Base-by-base conservation (phyloP, 2,888 invertebrate species). In the Caenorhabditis sp. region DNA sequence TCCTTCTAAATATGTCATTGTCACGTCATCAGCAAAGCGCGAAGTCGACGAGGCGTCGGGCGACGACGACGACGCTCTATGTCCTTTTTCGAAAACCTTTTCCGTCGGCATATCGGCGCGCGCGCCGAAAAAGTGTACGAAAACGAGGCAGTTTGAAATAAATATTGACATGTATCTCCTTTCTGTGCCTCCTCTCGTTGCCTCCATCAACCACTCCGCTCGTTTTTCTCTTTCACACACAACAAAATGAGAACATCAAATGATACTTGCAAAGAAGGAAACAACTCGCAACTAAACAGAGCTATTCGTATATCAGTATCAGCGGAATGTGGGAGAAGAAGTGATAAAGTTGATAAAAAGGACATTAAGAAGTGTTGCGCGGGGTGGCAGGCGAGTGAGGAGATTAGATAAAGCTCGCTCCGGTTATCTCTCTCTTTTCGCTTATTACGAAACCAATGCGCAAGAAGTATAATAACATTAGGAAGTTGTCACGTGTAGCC, bases 81-180 rank as follows among this genome's bases (percentile, higher is more conserved):
- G 56, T 67, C 60, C 65, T 58, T 58, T 74, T 58, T 28, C 32
- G 26, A 61, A 76, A 76, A 67, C 67, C 53, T 53, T 50, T 62
- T 61, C 61, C 28, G 67, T 40, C 67, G 67, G 50, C 76, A 53
- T 37, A 6, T 6, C 40, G 13, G 6, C 51, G 76, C 60, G 67
- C 76, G 60, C 76, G 60, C 61, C 60, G 53, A 72, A 74, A 71
- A 76, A 76, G 76, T 76, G 76, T 76, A 76, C 76, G 76, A 76
- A 74, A 76, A 76, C 67, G 76, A 76, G 67, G 67, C 76, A 76
- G 76, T 76, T 74, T 76, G 76, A 76, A 76, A 76, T 76, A 76
- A 76, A 76, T 76, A 76, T 76, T 76, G 76, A 76, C 76, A 76
- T 76, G 76, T 76, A 76, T 76, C 76, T 67, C 51, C 40, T 15